Evolutionary conservation across 1,140 invertebrate species (phyloP), one percentile per base, ranked within the genome.

Genomic region (Lepidostoma basale): DNA sequence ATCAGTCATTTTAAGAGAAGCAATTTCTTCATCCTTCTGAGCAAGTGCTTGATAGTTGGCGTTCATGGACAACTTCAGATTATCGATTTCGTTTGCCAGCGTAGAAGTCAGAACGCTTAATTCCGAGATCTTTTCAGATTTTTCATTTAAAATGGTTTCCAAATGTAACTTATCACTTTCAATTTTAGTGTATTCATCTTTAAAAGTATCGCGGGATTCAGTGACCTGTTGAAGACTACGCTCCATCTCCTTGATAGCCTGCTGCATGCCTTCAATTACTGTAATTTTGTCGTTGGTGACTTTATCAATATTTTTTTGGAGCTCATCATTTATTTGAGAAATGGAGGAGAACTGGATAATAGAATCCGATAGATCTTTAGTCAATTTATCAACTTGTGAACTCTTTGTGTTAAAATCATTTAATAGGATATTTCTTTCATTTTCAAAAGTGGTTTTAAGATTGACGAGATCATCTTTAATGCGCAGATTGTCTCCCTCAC

Each of bases 231-330:
- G 10, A 4, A 45, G 18, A 3, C 22, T 45, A 18, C 22, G 3
- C 3, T 45, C 16, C 16, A 45, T 20, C 22, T 45, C 10, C 16
- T 2, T 20, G 8, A 45, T 16, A 14, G 42, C 22, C 18, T 18
- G 5, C 3, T 45, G 42, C 42, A 45, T 18, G 3, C 22, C 22
- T 45, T 45, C 9, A 20, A 45, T 10, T 3, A 45, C 12, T 9
- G 28, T 8, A 33, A 6, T 23, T 47, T 45, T 36, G 8, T 56
- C 52, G 23, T 54, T 44, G 28, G 22, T 26, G 2, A 49, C 18
- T 26, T 59, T 40, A 26, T 68, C 42, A 12, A 68, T 22, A 52
- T 62, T 62, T 26, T 23, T 49, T 18, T 54, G 22, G 12, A 62
- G 30, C 20, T 68, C 66, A 26, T 68, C 66, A 14, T 60, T 60